Conservation (phyloP, 2,888 invertebrate species). For the Neoitamus cyanurus region DNA sequence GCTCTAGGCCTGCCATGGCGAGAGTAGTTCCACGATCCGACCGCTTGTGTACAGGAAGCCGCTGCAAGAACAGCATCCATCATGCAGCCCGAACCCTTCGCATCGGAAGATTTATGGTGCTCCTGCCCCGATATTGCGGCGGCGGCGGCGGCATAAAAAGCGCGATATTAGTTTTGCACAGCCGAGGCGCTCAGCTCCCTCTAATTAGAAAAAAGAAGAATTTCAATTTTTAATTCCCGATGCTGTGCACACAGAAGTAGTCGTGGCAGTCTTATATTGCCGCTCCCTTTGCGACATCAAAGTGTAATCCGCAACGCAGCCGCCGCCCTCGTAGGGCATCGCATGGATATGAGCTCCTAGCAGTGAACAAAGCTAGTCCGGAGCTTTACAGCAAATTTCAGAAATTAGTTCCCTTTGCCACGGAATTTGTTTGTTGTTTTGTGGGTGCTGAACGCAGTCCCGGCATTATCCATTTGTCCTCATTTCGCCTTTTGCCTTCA, state of each 20-base stretch:
- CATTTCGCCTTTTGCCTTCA: conserved; percentile 17
- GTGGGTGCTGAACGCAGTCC: conserved; percentile 33
- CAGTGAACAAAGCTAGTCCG: conserved; percentile 27
- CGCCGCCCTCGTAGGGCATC: background rate
- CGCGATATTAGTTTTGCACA: background rate
- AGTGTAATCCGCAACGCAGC: background rate
- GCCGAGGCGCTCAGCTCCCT: background rate
- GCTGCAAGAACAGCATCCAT: background rate
- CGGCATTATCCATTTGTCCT: conserved; percentile 39
- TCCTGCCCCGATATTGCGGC: background rate
- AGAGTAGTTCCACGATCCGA: too few species aligned
- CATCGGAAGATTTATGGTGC: background rate
- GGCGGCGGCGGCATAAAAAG: background rate
- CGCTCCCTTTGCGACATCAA: background rate
- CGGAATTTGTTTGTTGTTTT: conserved; percentile 49
- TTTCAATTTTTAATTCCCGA: background rate
- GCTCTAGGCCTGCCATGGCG: background rate
- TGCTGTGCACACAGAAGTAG: background rate
- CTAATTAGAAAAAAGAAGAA: background rate
- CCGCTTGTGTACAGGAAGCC: background rate
- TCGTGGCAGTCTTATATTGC: background rate
- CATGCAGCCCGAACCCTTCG: background rate
- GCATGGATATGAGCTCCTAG: background rate
- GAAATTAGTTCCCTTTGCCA: conserved; percentile 50
- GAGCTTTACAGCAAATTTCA: conserved; percentile 17